A percentile compares a stretch with the other conserved stretches of the same genome.
Conservation (phyloP, 2,888 invertebrate species). For the Troides helena region DNA sequence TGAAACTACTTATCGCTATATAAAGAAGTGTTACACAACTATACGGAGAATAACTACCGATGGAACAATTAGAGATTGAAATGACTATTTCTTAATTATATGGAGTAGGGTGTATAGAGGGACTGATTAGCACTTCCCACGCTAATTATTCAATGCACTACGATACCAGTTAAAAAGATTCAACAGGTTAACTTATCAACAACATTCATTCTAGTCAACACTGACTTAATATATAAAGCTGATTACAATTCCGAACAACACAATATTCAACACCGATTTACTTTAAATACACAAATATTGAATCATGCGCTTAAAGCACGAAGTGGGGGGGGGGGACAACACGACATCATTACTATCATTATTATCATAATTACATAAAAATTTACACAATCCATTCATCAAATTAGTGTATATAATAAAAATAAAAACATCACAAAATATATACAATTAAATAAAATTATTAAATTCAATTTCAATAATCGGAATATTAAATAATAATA, state of each 20-base stretch:
- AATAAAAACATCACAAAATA: conserved; percentile 48
- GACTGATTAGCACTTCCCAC: conserved; percentile 30
- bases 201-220: conserved; percentile 47
- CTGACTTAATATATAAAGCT: conserved; percentile 46
- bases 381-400: conserved; percentile 35
- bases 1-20: conserved; percentile 33
- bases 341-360: conserved; percentile 39
- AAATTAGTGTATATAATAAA: conserved; percentile 48
- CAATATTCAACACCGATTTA: conserved; percentile 59
- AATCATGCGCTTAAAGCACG: conserved; percentile 75
- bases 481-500: conserved; percentile 54
- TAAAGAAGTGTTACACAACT: conserved; percentile 28
- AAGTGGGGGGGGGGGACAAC: conserved; percentile 53
- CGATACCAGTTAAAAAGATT: conserved; percentile 37
- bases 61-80: conserved; percentile 17
- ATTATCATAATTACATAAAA: conserved; percentile 49
- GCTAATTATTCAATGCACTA: conserved; percentile 34
- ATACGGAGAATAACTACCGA: conserved; percentile 21
- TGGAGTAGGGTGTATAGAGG: no score
- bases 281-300: conserved; percentile 64
- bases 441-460: conserved; percentile 44
- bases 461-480: conserved; percentile 33
- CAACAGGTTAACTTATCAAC: conserved; percentile 48
- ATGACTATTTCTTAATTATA: neutral
- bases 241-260: conserved; percentile 67